phyloP scores from a whole-genome alignment of 2,888 invertebrate species.

The Eucera pruinosa region DNA sequence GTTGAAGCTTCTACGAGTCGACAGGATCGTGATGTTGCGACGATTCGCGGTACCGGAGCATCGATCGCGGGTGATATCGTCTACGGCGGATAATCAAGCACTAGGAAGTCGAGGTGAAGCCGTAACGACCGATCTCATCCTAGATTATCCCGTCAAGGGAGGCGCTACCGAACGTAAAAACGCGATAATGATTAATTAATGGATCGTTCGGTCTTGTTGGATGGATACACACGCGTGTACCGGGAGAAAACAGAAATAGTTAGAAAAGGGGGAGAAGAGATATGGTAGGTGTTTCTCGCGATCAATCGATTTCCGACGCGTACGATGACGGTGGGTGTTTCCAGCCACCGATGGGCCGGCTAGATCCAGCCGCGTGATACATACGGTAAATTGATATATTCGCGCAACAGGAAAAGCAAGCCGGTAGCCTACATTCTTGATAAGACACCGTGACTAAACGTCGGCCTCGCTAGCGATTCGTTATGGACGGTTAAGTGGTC shows the following conservation, averaged over 20 bases:
- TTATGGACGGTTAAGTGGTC: slow-evolving; percentile 51
- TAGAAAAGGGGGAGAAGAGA: not conserved
- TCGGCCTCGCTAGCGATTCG: slow-evolving; percentile 8
- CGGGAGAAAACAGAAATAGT: not conserved
- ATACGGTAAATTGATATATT: slow-evolving; percentile 64
- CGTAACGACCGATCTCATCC: slow-evolving; percentile 53
- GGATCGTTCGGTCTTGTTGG: not conserved
- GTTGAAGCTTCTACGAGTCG: not conserved
- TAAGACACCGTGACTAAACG: slow-evolving; percentile 65
- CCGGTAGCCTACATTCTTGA: slow-evolving; percentile 63
- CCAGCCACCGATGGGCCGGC: slow-evolving; percentile 27
- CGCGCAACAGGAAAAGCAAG: slow-evolving; percentile 61
- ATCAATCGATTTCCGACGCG: slow-evolving; percentile 46
- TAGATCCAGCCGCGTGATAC: slow-evolving; percentile 50
- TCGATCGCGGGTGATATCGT: slow-evolving; percentile 42
- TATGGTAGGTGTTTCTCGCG: slow-evolving; percentile 22
- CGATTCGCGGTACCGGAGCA: slow-evolving; percentile 25
- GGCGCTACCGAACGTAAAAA: slow-evolving; percentile 13
- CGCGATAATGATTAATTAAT: slow-evolving; percentile 53
- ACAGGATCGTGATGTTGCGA: not conserved
- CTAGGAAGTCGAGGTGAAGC: slow-evolving; percentile 44
- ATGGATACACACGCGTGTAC: not conserved
- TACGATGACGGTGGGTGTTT: slow-evolving; percentile 52
- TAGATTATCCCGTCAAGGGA: slow-evolving; percentile 51
- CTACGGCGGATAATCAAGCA: slow-evolving; percentile 36